Conservation (phyloP, 2,888 invertebrate species). For the Matsumyia berberina region DNA sequence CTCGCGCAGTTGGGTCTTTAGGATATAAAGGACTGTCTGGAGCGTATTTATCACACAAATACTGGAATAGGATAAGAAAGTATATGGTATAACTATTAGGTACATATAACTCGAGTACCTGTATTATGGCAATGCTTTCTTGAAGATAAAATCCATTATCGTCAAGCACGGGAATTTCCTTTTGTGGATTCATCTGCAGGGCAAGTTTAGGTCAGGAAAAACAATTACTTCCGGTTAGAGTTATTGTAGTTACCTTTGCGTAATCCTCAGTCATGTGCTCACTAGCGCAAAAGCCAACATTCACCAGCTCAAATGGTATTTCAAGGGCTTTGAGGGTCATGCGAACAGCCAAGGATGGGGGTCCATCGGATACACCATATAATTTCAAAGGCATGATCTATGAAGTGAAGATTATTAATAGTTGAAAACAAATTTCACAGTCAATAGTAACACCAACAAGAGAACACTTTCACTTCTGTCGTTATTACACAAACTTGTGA, state of each 20-base stretch:
- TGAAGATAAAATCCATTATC: conserved; percentile 91
- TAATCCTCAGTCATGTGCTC: conserved; percentile 90
- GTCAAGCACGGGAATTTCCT: conserved; percentile 91
- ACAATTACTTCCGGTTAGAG: background rate
- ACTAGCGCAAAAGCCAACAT: conserved; percentile 89
- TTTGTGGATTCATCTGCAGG: conserved; percentile 63
- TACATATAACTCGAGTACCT: conserved; percentile 66
- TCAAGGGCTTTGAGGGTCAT: conserved; percentile 88
- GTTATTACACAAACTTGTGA: background rate
- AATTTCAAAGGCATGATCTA: conserved; percentile 85
- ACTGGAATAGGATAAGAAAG: conserved; percentile 85
- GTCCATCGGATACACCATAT: conserved; percentile 91
- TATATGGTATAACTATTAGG: background rate
- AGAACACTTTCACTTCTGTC: background rate
- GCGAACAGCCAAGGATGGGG: conserved; percentile 90
- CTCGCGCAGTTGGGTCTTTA: conserved; percentile 88
- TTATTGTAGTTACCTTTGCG: conserved; percentile 86
- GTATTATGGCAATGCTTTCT: conserved; percentile 89
- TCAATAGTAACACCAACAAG: background rate
- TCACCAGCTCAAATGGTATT: conserved; percentile 87
- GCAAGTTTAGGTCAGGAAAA: background rate
- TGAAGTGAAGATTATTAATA: background rate
- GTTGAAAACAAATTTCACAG: background rate
- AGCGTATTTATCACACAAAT: conserved; percentile 91
- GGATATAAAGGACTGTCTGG: conserved; percentile 89